These are phyloP conservation scores for Lottia scabra DNA, from an alignment of 2,888 invertebrate genomes.

Conservation along the genomic window DNA sequence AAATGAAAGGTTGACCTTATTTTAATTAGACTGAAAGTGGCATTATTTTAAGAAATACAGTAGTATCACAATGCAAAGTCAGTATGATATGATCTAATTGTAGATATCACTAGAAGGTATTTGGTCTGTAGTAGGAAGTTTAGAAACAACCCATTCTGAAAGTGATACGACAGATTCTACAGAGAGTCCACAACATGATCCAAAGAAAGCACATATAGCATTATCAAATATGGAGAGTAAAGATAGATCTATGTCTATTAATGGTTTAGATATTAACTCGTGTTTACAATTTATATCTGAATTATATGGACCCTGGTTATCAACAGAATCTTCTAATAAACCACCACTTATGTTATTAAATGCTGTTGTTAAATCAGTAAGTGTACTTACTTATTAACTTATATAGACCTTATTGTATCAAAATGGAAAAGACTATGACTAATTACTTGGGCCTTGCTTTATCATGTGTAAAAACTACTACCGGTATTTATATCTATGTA, in stretches of 20 bases:
- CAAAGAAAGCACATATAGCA: conserved; percentile 5
- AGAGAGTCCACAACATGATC: conserved; percentile 44
- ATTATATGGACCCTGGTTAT: conserved; percentile 84
- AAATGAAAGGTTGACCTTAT: too few species aligned
- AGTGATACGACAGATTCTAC: conserved; percentile 57
- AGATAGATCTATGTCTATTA: conserved; percentile 69
- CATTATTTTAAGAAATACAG: too few species aligned
- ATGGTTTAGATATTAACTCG: conserved; percentile 85
- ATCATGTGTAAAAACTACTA: too few species aligned
- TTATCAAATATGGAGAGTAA: conserved; percentile 34
- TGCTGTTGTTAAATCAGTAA: conserved; percentile 71
- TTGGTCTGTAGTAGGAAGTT: conserved; percentile 64
- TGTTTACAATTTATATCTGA: conserved; percentile 93
- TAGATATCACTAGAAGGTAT: conserved; percentile 66
- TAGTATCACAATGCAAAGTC: too few species aligned
- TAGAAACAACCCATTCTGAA: conserved; percentile 50
- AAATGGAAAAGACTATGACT: too few species aligned
- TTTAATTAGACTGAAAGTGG: too few species aligned
- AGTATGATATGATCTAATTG: too few species aligned
- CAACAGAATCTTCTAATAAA: conserved; percentile 69
- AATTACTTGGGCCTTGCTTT: too few species aligned
- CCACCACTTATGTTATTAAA: conserved; percentile 68
- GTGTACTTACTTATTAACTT: conserved; percentile 28
- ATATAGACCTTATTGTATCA: too few species aligned
- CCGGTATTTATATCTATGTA: too few species aligned